These are phyloP conservation scores for Capitella teleta DNA, from an alignment of 1,140 invertebrate genomes.

Conservation along the genomic window DNA sequence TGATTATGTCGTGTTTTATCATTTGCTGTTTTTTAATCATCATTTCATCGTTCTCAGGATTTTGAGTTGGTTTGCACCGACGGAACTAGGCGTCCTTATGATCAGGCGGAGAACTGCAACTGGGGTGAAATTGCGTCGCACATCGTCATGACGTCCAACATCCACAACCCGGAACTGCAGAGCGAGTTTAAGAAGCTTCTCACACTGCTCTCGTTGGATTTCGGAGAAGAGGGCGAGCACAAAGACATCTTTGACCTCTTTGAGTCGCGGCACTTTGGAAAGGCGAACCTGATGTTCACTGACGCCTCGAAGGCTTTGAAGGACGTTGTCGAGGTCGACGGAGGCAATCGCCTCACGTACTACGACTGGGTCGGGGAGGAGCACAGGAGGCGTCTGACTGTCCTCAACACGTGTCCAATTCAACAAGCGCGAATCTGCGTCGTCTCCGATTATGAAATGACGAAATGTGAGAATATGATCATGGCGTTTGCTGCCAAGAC, in stretches of 20 bases:
- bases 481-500: conserved; percentile 69
- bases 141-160: conserved; percentile 65
- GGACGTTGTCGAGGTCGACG: conserved; percentile 21
- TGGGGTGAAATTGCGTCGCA: conserved; percentile 67
- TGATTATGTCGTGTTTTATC: conserved; percentile 1
- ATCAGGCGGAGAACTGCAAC: conserved; percentile 37
- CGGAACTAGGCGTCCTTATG: conserved; percentile 42
- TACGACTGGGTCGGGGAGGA: conserved; percentile 35
- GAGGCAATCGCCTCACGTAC: conserved; percentile 19
- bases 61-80: conserved; percentile 82
- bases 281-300: conserved; percentile 33
- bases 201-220: conserved; percentile 10
- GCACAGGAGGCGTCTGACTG: conserved; percentile 20
- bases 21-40: not conserved
- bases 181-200: conserved; percentile 26
- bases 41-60: conserved; percentile 29
- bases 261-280: conserved; percentile 12
- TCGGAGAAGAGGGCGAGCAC: conserved; percentile 11
- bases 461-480: conserved; percentile 89
- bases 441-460: conserved; percentile 75
- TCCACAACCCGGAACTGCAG: conserved; percentile 8
- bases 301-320: conserved; percentile 30
- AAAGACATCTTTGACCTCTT: conserved; percentile 14
- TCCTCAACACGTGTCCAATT: conserved; percentile 32
- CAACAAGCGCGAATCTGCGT: conserved; percentile 53